These are phyloP conservation scores for Lemur catta DNA, from an alignment of 2,797 vertebrate genomes.

Conservation along the genomic window DNA sequence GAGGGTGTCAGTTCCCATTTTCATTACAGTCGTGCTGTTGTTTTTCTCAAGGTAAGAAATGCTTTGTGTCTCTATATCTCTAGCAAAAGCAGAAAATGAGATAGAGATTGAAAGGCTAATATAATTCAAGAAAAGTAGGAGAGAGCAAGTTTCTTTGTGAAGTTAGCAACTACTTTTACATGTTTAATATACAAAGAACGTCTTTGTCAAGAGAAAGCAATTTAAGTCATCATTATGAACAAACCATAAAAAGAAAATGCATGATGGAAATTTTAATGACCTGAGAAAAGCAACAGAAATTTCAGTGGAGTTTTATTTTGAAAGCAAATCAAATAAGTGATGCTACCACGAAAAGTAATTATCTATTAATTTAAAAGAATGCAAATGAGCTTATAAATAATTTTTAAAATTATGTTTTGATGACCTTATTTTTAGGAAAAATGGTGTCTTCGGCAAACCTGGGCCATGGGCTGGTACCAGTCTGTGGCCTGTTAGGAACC, in stretches of 20 bases:
- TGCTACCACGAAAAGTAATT: not conserved
- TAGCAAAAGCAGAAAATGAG: not conserved
- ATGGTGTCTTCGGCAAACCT: not conserved
- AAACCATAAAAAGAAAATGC: not conserved
- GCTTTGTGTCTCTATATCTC: not conserved
- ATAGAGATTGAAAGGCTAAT: not conserved
- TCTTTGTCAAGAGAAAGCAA: conserved; percentile 14
- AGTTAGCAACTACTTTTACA: not conserved
- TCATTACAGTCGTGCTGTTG: not conserved
- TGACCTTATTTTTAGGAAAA: conserved; percentile 3
- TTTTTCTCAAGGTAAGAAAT: conserved; percentile 5
- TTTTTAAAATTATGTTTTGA: conserved; percentile 9
- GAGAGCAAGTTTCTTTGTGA: conserved; percentile 3
- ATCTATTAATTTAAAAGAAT: conserved; percentile 6
- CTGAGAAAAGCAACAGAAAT: conserved; percentile 22
- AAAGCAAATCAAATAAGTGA: conserved; percentile 40
- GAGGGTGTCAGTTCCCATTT: not conserved
- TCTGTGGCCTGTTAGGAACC: too few relatives aligned
- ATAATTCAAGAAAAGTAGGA: not conserved
- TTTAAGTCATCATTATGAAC: not conserved
- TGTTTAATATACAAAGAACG: not conserved
- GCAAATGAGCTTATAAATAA: not conserved
- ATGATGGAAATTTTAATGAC: not conserved
- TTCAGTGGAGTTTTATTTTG: not conserved
- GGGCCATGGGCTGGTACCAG: too few relatives aligned